Conservation (phyloP, 2,113 vertebrate species). For the Eurypyga helias region DNA sequence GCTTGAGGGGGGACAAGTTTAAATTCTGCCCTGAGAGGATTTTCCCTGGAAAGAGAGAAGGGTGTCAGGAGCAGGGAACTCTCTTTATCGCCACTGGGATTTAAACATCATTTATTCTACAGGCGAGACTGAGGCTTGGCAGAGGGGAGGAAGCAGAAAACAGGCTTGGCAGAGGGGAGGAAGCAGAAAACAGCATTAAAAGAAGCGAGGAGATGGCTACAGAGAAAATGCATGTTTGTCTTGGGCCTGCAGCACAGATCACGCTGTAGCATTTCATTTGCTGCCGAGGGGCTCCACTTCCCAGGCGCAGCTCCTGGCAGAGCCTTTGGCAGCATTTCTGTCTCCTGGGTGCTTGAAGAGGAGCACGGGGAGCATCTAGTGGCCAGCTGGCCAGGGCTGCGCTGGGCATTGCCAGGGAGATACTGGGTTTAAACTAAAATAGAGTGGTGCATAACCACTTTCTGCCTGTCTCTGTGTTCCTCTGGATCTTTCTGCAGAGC, state of each 20-base stretch:
- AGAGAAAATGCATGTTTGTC: neutral
- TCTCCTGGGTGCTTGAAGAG: neutral
- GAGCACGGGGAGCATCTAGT: slow-evolving; percentile 68
- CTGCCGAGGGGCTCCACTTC: neutral
- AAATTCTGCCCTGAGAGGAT: neutral
- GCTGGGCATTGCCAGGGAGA: neutral
- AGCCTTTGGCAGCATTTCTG: neutral
- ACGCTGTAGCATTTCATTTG: neutral
- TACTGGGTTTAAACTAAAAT: neutral
- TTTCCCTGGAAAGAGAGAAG: neutral
- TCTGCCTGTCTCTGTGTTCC: neutral
- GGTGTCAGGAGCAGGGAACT: neutral
- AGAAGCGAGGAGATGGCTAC: neutral
- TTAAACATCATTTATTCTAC: neutral
- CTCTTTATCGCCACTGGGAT: neutral
- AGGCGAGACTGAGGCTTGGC: neutral
- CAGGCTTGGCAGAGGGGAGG: neutral
- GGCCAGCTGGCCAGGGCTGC: slow-evolving; percentile 23
- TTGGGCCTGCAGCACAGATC: neutral
- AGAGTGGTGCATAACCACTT: neutral
- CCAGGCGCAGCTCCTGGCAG: neutral
- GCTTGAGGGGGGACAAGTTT: neutral
- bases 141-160: neutral
- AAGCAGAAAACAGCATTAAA: neutral
- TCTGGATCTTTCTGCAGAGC: neutral